Percentiles rank a stretch among this genome's conserved stretches.
Conservation (phyloP, 2,888 invertebrate species). For the Epsilonema sp. region DNA sequence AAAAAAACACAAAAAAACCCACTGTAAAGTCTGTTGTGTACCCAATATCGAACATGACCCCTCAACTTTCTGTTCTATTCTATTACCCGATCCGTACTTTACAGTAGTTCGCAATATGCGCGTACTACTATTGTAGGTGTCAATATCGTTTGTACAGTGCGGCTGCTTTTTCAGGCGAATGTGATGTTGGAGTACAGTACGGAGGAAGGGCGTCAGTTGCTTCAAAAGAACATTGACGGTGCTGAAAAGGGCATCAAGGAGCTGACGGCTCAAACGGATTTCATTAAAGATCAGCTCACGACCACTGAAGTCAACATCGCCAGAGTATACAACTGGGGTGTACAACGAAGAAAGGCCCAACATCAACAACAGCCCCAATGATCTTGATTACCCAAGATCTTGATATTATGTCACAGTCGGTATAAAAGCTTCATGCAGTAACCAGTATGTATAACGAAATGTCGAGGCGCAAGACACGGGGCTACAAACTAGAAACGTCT, state of each 20-base stretch:
- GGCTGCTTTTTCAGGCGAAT: slow-evolving; percentile 46
- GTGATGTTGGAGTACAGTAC: slow-evolving; percentile 89
- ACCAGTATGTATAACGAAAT: too few species aligned
- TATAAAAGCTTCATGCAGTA: too few species aligned
- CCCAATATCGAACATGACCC: too few species aligned
- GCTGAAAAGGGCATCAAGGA: slow-evolving; percentile 61
- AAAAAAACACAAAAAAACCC: too few species aligned
- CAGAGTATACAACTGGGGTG: slow-evolving; percentile 91
- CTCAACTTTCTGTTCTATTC: too few species aligned
- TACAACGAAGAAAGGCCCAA: slow-evolving; percentile 62
- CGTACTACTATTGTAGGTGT: background rate
- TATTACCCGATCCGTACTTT: background rate
- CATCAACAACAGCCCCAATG: too few species aligned
- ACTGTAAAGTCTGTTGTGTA: too few species aligned
- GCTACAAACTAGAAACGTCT: too few species aligned
- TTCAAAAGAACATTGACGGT: slow-evolving; percentile 49
- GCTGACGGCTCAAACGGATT: slow-evolving; percentile 78
- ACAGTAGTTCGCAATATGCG: background rate
- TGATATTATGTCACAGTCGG: too few species aligned
- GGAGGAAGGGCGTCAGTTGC: slow-evolving; percentile 63
- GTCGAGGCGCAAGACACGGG: too few species aligned
- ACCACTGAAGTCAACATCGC: slow-evolving; percentile 99
- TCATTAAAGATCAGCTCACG: slow-evolving; percentile 84
- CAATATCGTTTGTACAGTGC: too few species aligned
- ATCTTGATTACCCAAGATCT: too few species aligned